These are phyloP conservation scores for Syrista parreyssii DNA, from an alignment of 2,888 invertebrate genomes.

Conservation along the genomic window DNA sequence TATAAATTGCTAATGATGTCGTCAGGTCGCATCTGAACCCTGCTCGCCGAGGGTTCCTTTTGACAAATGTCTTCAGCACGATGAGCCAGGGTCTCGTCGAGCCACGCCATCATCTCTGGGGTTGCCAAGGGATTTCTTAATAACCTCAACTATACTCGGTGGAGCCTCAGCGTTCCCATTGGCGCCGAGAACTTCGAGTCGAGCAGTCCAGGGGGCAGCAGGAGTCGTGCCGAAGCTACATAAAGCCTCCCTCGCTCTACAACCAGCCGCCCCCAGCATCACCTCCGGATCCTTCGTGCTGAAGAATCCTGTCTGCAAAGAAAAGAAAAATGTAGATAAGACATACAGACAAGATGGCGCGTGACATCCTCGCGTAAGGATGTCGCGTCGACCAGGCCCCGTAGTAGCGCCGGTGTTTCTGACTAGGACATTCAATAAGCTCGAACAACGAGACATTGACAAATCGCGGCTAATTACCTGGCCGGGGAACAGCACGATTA, in stretches of 20 bases:
- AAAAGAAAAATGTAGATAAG: background rate
- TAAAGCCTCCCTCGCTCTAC: no score
- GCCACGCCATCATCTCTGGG: background rate
- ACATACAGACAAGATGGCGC: background rate
- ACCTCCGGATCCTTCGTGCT: background rate
- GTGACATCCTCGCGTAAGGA: background rate
- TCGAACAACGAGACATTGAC: constrained; percentile 35
- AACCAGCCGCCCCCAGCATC: background rate
- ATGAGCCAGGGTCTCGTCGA: background rate
- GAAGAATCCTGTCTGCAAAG: background rate
- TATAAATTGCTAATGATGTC: constrained; percentile 29
- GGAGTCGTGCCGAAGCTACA: no score
- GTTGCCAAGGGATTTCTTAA: background rate
- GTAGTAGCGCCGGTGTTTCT: background rate
- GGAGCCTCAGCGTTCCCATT: background rate
- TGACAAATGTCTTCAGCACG: constrained; percentile 26
- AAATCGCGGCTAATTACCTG: constrained; percentile 36
- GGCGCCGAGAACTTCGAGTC: no score
- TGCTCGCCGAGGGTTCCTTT: constrained; percentile 16
- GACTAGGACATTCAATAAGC: constrained; percentile 30
- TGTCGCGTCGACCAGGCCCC: background rate
- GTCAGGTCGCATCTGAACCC: background rate
- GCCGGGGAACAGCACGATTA: constrained; percentile 12
- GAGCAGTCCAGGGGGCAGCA: no score
- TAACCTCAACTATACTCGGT: background rate